phyloP scores from a whole-genome alignment of 2,113 vertebrate genomes.

The Pedionomus torquatus region DNA sequence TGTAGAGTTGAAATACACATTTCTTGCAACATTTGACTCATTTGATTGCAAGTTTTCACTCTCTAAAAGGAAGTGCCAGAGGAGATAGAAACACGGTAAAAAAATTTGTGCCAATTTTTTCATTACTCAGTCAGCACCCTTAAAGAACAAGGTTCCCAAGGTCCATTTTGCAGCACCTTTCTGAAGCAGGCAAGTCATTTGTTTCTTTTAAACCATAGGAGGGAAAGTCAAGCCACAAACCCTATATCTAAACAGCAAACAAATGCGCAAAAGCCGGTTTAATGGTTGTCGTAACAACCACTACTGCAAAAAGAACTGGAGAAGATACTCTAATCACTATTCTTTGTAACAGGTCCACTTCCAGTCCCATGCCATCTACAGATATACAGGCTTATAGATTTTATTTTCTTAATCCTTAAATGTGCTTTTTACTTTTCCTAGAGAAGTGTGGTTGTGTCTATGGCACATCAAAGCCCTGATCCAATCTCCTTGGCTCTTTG shows the following conservation, averaged over 20 bases:
- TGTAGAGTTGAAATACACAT: neutral
- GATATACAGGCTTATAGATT: neutral
- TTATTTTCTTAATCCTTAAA: neutral
- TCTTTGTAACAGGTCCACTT: neutral
- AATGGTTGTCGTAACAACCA: neutral
- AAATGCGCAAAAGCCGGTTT: neutral
- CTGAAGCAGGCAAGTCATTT: neutral
- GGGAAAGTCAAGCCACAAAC: neutral
- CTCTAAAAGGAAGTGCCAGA: slow-evolving; percentile 22
- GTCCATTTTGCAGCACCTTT: neutral
- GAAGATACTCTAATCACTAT: neutral
- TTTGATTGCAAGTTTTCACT: slow-evolving; percentile 13
- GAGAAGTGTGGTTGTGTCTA: neutral
- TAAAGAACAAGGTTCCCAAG: neutral
- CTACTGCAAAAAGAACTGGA: neutral
- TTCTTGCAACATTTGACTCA: slow-evolving; percentile 44
- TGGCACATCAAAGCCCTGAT: neutral
- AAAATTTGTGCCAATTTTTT: neutral
- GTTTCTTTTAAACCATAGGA: neutral
- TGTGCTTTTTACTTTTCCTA: neutral
- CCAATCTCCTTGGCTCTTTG: neutral
- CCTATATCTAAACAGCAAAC: neutral
- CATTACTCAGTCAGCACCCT: neutral
- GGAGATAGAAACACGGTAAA: neutral
- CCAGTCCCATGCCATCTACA: neutral